Conservation (phyloP, 2,113 vertebrate genomes). For the Lagenorhynchus albirostris region DNA sequence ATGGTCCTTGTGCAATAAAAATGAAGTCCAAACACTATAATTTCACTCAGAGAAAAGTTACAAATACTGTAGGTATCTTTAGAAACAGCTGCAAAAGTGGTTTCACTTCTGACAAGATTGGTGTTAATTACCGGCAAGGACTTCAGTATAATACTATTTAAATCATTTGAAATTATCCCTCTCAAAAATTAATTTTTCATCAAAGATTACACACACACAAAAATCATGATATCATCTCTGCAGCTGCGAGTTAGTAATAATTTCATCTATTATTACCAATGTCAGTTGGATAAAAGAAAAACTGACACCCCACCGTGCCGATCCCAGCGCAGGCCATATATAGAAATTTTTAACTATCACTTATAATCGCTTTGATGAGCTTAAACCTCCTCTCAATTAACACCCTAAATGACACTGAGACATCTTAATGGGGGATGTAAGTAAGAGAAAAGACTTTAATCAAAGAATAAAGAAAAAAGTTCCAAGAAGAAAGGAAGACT, state of each 20-base stretch:
- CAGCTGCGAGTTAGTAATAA: constrained; percentile 93
- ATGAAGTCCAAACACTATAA: constrained; percentile 86
- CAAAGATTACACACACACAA: constrained; percentile 86
- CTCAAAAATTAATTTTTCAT: constrained; percentile 90
- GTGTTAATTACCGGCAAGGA: constrained; percentile 90
- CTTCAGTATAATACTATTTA: constrained; percentile 89
- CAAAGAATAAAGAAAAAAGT: constrained; percentile 82
- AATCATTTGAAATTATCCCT: constrained; percentile 92
- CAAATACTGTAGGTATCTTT: constrained; percentile 86
- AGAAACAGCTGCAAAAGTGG: constrained; percentile 87
- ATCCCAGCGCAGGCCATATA: constrained; percentile 92
- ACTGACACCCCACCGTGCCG: constrained; percentile 90
- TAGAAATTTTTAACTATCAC: constrained; percentile 95
- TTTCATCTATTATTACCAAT: constrained; percentile 96
- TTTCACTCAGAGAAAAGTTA: constrained; percentile 83
- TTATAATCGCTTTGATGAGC: constrained; percentile 98
- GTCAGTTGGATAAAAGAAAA: constrained; percentile 93
- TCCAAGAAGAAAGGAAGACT: constrained; percentile 56
- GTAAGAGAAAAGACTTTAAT: constrained; percentile 87
- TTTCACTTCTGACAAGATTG: constrained; percentile 87
- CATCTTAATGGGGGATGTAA: constrained; percentile 93
- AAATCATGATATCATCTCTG: constrained; percentile 93
- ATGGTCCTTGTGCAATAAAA: constrained; percentile 81
- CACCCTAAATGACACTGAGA: constrained; percentile 93
- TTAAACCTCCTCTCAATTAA: constrained; percentile 96